Evolutionary conservation across 2,888 invertebrate species (phyloP).

Genomic region (Azorinus chamasolen): DNA sequence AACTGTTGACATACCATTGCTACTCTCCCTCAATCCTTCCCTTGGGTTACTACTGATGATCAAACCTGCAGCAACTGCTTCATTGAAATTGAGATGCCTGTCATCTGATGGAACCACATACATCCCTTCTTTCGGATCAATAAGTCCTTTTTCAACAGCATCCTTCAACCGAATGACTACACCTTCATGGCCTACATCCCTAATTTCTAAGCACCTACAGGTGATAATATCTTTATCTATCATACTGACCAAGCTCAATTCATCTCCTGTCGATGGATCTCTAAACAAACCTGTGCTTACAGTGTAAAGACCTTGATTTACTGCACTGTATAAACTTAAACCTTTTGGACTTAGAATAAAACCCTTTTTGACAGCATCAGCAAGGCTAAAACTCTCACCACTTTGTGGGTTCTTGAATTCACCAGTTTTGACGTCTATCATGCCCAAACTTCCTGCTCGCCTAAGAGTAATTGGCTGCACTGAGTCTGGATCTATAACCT

Average conservation of each 20-base stretch:
- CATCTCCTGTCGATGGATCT: slow-evolving; percentile 73
- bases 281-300: slow-evolving; percentile 84
- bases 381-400: slow-evolving; percentile 76
- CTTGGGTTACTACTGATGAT: slow-evolving; percentile 79
- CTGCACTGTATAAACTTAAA: slow-evolving; percentile 79
- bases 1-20: slow-evolving; percentile 54
- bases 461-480: slow-evolving; percentile 78
- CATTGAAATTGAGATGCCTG: slow-evolving; percentile 73
- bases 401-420: slow-evolving; percentile 82
- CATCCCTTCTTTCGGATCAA: slow-evolving; percentile 76
- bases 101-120: slow-evolving; percentile 72
- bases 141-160: slow-evolving; percentile 87
- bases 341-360: slow-evolving; percentile 81
- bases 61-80: slow-evolving; percentile 80
- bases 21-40: slow-evolving; percentile 77
- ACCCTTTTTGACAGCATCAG: slow-evolving; percentile 79
- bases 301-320: slow-evolving; percentile 86
- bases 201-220: slow-evolving; percentile 72
- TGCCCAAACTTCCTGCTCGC: slow-evolving; percentile 87
- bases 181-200: slow-evolving; percentile 75
- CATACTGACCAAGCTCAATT: slow-evolving; percentile 85
- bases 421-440: slow-evolving; percentile 81
- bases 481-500: slow-evolving; percentile 82
- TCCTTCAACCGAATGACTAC: slow-evolving; percentile 90
- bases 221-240: slow-evolving; percentile 83